Evolutionary conservation across 2,888 invertebrate species (phyloP).

Genomic region (Phlogophora meticulosa): DNA sequence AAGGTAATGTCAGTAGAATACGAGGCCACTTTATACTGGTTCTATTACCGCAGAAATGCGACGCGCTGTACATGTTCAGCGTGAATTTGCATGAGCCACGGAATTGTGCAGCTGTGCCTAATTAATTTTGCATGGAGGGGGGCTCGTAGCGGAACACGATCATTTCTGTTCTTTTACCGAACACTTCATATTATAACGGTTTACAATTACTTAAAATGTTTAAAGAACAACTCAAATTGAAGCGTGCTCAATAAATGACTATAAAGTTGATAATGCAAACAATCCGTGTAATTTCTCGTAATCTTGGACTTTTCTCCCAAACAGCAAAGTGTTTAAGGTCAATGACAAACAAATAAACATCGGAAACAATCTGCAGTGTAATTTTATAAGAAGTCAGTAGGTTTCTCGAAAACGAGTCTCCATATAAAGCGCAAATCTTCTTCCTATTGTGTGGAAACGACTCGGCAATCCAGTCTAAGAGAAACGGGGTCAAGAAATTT

Average conservation of each 20-base stretch:
- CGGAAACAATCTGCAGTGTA: slow-evolving; percentile 1
- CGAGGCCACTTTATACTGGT: too few species aligned
- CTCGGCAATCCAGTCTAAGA: slow-evolving; percentile 60
- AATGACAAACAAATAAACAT: slow-evolving; percentile 19
- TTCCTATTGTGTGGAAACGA: slow-evolving; percentile 66
- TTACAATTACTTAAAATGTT: slow-evolving; percentile 21
- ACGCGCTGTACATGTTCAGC: slow-evolving; percentile 1
- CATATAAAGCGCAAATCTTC: slow-evolving; percentile 57
- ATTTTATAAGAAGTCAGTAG: slow-evolving; percentile 25
- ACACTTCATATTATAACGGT: slow-evolving; percentile 38
- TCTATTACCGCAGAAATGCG: not conserved
- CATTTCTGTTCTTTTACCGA: slow-evolving; percentile 46
- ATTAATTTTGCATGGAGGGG: slow-evolving; percentile 55
- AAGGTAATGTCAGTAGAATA: too few species aligned
- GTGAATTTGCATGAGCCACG: slow-evolving; percentile 44
- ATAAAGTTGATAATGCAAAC: not conserved
- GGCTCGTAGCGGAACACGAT: slow-evolving; percentile 44
- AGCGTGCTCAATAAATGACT: not conserved
- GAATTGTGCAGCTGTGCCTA: slow-evolving; percentile 54
- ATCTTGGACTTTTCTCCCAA: slow-evolving; percentile 2
- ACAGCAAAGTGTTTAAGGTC: slow-evolving; percentile 21
- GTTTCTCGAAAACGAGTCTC: slow-evolving; percentile 36
- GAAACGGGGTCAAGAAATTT: slow-evolving; percentile 65
- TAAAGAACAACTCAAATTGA: slow-evolving; percentile 8
- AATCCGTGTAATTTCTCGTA: not conserved